Conservation (phyloP, 2,888 invertebrate species). For the Lepetodrilus schrolli region DNA sequence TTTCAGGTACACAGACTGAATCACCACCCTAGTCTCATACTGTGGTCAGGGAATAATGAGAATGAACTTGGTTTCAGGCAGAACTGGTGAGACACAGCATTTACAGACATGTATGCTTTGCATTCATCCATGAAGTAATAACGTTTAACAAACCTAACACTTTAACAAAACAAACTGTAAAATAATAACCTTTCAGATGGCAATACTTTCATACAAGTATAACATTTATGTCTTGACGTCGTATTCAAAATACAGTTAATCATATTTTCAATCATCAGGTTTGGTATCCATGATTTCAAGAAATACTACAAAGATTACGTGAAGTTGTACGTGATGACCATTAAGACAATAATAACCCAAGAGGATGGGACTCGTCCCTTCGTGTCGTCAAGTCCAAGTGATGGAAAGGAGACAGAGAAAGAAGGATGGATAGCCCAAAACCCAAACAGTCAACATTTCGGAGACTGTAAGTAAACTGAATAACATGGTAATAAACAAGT, state of each 20-base stretch:
- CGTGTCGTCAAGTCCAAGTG: constrained; percentile 14
- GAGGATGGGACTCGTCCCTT: constrained; percentile 79
- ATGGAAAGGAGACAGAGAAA: constrained; percentile 42
- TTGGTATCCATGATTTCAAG: constrained; percentile 79
- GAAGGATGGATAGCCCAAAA: constrained; percentile 85
- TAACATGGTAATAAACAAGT: neutral
- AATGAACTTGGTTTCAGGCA: constrained; percentile 91
- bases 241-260: too few species aligned
- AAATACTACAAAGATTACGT: constrained; percentile 83
- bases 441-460: constrained; percentile 86
- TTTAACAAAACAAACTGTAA: neutral
- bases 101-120: too few species aligned
- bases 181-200: too few species aligned
- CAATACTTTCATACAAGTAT: too few species aligned
- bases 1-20: constrained; percentile 83
- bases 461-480: constrained; percentile 78
- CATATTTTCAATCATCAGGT: too few species aligned
- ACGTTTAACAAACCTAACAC: too few species aligned
- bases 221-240: too few species aligned
- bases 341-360: constrained; percentile 43
- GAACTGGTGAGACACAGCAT: constrained; percentile 86
- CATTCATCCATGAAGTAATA: too few species aligned
- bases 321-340: constrained; percentile 79
- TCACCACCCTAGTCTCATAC: constrained; percentile 88
- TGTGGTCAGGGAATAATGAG: constrained; percentile 97